Evolutionary conservation across 1,140 invertebrate species (phyloP).

Genomic region (Pseudomyrmex cubaensis): DNA sequence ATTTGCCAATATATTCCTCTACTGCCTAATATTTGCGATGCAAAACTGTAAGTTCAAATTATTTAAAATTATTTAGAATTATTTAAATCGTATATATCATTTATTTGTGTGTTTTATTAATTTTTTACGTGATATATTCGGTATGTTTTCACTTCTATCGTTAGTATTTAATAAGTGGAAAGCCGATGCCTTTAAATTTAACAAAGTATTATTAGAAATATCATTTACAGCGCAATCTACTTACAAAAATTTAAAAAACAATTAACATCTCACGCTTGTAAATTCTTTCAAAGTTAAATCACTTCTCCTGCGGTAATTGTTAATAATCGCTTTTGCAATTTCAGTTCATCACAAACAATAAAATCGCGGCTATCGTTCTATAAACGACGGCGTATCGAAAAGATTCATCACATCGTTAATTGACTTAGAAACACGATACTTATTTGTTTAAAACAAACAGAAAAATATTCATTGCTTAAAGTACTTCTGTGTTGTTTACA

Average conservation of each 20-base stretch:
- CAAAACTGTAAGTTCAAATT: too few relatives aligned
- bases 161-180: slow-evolving; percentile 46
- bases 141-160: not conserved
- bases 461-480: too few relatives aligned
- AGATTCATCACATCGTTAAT: slow-evolving; percentile 42
- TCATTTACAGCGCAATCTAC: not conserved
- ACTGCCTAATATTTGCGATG: not conserved
- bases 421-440: not conserved
- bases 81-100: too few relatives aligned
- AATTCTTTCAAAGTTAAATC: slow-evolving; percentile 61
- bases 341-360: slow-evolving; percentile 60
- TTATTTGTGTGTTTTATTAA: too few relatives aligned
- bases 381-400: slow-evolving; percentile 54
- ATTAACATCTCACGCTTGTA: slow-evolving; percentile 40
- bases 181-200: slow-evolving; percentile 51
- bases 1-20: not conserved
- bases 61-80: too few relatives aligned
- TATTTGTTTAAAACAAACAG: not conserved
- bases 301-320: slow-evolving; percentile 63
- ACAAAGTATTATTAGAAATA: not conserved
- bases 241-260: not conserved
- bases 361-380: slow-evolving; percentile 19
- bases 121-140: too few relatives aligned
- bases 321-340: slow-evolving; percentile 67
- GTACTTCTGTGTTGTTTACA: too few relatives aligned